A percentile compares a stretch with the other conserved stretches of the same genome.
Evolutionary conservation across 2,888 invertebrate genomes (phyloP).

Genomic region (Lasioglossum morio): DNA sequence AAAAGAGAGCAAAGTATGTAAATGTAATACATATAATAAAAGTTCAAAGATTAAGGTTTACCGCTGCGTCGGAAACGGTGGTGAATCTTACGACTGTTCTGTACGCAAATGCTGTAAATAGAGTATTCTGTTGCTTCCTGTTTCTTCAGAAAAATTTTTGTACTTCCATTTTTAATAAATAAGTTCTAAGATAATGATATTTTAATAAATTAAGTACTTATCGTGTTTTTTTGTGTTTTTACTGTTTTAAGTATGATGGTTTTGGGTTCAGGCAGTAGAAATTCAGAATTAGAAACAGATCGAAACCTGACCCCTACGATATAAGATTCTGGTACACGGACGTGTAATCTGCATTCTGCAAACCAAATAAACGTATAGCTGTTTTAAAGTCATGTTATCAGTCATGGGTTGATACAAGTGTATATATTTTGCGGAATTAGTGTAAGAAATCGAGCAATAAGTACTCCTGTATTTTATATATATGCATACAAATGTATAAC

Average conservation of each 20-base stretch:
- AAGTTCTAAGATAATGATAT: slow-evolving; percentile 74
- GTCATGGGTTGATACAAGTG: slow-evolving; percentile 48
- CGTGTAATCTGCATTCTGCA: slow-evolving; percentile 54
- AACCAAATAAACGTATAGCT: slow-evolving; percentile 69
- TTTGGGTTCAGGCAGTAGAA: slow-evolving; percentile 38
- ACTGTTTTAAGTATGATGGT: slow-evolving; percentile 44
- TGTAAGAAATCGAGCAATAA: slow-evolving; percentile 69
- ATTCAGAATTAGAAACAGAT: slow-evolving; percentile 35
- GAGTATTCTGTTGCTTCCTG: slow-evolving; percentile 66
- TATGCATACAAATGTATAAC: slow-evolving; percentile 68
- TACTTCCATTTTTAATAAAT: slow-evolving; percentile 75
- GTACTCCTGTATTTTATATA: slow-evolving; percentile 69
- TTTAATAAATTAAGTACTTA: slow-evolving; percentile 73
- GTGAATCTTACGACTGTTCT: slow-evolving; percentile 55
- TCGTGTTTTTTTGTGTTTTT: slow-evolving; percentile 57
- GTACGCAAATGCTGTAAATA: slow-evolving; percentile 72
- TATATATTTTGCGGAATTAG: slow-evolving; percentile 65
- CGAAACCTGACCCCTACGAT: slow-evolving; percentile 35
- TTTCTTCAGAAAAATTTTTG: slow-evolving; percentile 70
- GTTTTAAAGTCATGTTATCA: slow-evolving; percentile 59
- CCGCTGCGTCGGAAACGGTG: slow-evolving; percentile 32
- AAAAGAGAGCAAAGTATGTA: slow-evolving; percentile 56
- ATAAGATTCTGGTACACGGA: slow-evolving; percentile 37
- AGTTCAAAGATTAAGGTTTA: slow-evolving; percentile 43
- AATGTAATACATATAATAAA: slow-evolving; percentile 37